Base-by-base conservation (phyloP, 2,888 invertebrate species). In the Mimas tiliae region DNA sequence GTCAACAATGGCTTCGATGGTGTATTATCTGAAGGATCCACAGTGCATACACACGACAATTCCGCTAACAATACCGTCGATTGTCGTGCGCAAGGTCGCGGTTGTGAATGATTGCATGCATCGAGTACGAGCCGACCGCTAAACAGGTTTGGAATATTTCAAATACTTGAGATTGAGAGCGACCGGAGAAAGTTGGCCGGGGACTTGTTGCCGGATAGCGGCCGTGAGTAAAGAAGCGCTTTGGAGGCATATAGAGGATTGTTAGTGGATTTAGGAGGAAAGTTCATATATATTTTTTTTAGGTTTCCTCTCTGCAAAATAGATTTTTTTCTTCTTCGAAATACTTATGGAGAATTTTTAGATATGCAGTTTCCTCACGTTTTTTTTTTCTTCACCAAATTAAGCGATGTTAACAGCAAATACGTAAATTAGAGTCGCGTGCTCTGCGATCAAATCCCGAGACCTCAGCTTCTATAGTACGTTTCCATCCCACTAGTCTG, bases 171-270 rank as follows among this genome's bases (percentile, higher is more conserved):
- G 27, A 65, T 21, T n/a, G 34, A 55, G 45, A 38, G 48, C 65
- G 66, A 74, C 70, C 69, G 66, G 72, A 72, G 70, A 72, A 72
- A 74, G 64, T 69, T 50, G 74, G 53, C 27, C 72, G 50, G 50
- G 50, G 66, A 69, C 66, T 62, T 72, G 65, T 67, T 19, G 21
- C 1, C 53, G 38, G 58, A 42, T 42, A 16, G 42, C 8, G 53
- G 53, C 33, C n/a, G 33, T 19, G 58, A 38, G 58, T 16, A 58
- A 58, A 58, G 58, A 58, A 58, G 58, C 58, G 42, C 16, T 38
- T 42, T 16, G 42, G 1, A 14, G 14, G 12, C 45, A 14, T 14
- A 12, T 45, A 45, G 1, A 50, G 50, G 50, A 19, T 21, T 55
- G 38, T 55, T 58, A 58, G 42, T 58, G 7, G 33, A 19, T 42